Percentiles rank a stretch among this genome's conserved stretches.
These are phyloP conservation scores for Orthochromis malagaraziensis DNA, from an alignment of 2,113 vertebrate genomes.

Conservation along the genomic window DNA sequence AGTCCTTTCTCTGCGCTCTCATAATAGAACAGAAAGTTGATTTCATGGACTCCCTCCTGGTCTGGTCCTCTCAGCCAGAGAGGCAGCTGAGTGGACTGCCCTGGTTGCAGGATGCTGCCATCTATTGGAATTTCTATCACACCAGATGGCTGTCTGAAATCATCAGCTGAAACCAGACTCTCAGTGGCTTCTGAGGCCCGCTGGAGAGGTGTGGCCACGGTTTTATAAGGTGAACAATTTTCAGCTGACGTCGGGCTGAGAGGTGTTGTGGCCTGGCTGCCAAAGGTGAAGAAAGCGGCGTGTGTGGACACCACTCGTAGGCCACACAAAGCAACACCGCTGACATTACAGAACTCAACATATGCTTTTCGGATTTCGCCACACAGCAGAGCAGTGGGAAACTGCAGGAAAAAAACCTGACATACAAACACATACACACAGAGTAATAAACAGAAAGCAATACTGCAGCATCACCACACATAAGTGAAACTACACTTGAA, in stretches of 20 bases:
- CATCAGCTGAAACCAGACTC: conserved; percentile 75
- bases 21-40: conserved; percentile 97
- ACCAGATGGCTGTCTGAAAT: conserved; percentile 74
- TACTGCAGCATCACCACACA: neutral
- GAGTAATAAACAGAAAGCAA: neutral
- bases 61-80: conserved; percentile 96
- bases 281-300: conserved; percentile 95
- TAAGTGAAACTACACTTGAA: neutral
- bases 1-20: conserved; percentile 82
- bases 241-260: conserved; percentile 83
- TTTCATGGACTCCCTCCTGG: conserved; percentile 96
- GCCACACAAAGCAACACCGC: conserved; percentile 80
- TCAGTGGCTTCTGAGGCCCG: conserved; percentile 45
- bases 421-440: neutral
- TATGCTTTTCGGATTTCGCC: conserved; percentile 94
- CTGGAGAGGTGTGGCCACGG: conserved; percentile 71
- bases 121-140: conserved; percentile 84
- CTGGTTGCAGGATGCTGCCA: conserved; percentile 79
- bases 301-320: conserved; percentile 89
- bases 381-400: conserved; percentile 92
- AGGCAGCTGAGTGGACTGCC: conserved; percentile 86
- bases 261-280: conserved; percentile 72
- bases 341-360: conserved; percentile 95
- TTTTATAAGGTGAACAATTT: conserved; percentile 93
- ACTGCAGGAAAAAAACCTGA: conserved; percentile 98